Base-by-base conservation (phyloP, 2,888 invertebrate species). In the Zaprionus obscuricornis region DNA sequence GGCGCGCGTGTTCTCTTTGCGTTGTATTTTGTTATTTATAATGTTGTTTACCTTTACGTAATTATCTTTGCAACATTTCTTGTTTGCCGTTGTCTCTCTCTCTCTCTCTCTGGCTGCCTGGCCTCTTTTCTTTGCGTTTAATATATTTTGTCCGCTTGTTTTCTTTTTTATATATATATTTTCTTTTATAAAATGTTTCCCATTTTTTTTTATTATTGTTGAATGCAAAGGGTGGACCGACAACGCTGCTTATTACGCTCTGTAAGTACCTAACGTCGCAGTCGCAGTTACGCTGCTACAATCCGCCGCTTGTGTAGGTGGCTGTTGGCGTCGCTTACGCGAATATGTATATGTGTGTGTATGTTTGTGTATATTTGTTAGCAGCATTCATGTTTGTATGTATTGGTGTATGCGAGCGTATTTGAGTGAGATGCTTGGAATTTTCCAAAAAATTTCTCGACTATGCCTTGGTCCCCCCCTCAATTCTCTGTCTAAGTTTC, bases 41-140 rank as follows among this genome's bases (percentile, higher is more conserved):
- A 67, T 75, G 72, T 84, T 82, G 86, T 85, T 82, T 85, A 85
- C 86, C 77, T 85, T 82, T 82, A 82, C 77, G 82, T 85, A 82
- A 85, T 85, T 81, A 83, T 79, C 70, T 79, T 70, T 77, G 74
- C 60, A 79, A 79, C 81, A 75, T 67, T 81, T 64, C 57, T 69
- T 58, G 60, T 27, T 45, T 67, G 42, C 24, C 34, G 43, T 20
- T 49, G 17, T 11, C 42, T 47, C 37, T 57, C 36, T 34, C 14
- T 2, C 17, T 31, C 18, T 14, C 16, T 40, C 11, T 17, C 36
- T 17, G 40, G 24, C 24, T 24, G n/a, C n/a, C 49, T 20, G 55
- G 33, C 50, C 46, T 60, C 39, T 63, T 52, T 58, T 22, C 42
- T 16, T 42, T 49, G 45, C 43, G 36, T 65, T 42, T 54, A 46